Evolutionary conservation across 1,140 invertebrate species (phyloP), one percentile per base, ranked within the genome.

Genomic region (Akabosia matsudoensis): DNA sequence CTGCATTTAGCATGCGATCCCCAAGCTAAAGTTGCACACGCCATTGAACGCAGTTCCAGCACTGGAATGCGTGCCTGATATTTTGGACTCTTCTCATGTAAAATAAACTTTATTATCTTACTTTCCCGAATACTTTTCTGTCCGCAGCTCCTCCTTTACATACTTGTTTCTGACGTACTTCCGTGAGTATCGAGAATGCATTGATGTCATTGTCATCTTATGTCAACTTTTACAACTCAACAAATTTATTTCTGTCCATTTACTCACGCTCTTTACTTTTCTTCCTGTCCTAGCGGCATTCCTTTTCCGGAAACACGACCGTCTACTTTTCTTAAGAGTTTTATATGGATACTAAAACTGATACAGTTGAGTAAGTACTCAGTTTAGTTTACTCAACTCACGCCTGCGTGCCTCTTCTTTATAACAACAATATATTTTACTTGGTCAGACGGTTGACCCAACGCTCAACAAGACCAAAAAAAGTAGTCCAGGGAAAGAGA

Each of bases 211-310:
- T 61, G 54, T 61, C 54, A 61, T 61, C 54, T 61, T 30, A 30
- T 31, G 61, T 67, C 61, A 67, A 67, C 24, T 67, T 30, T 67
- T 67, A 67, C 61, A 67, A 31, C 61, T 31, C 61, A 30, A 67
- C 28, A 67, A 67, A 67, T 67, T 67, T 67, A 67, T 67, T 67
- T 67, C 61, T 67, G 61, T 67, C 61, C 61, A 30, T 67, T 67
- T 67, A 67, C 28, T 67, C 22, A 67, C 61, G 30, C 61, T 67
- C 61, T 67, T 67, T 67, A 67, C 24, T 28, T 22, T 30, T 67
- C 61, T 67, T 67, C 22, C 61, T 16, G 7, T 67, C 24, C 61
- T 13, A 31, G 3, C 31, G 26, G 4, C 61, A 67, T 67, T 67
- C 61, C 22, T 56, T 31, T 67, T 67, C 61, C 61, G 61, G 61